These are phyloP conservation scores for Grus americana DNA, from an alignment of 2,113 vertebrate genomes.

Conservation along the genomic window DNA sequence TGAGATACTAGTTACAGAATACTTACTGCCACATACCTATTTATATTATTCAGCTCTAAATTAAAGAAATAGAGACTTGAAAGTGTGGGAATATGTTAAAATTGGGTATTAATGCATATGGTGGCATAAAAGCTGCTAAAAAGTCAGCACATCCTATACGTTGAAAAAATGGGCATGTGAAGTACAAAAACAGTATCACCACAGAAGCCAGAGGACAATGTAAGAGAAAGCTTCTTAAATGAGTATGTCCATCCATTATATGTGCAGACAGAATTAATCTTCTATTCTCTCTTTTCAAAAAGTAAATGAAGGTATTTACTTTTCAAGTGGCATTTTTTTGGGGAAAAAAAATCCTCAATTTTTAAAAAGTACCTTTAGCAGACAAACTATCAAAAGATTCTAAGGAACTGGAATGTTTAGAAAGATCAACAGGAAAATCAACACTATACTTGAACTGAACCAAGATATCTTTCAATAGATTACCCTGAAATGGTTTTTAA, in stretches of 20 bases:
- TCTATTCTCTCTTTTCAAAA: background rate
- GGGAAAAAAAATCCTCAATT: background rate
- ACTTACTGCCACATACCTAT: background rate
- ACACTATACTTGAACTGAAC: background rate
- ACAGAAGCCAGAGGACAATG: background rate
- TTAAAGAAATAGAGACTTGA: background rate
- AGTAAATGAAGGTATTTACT: background rate
- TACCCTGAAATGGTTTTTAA: background rate
- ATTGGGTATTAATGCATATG: rapidly evolving
- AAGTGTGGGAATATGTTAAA: background rate
- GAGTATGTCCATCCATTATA: background rate
- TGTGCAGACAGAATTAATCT: background rate
- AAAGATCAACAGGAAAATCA: background rate
- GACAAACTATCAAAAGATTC: background rate
- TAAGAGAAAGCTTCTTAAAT: background rate
- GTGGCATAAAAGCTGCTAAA: background rate
- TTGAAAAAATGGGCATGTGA: background rate
- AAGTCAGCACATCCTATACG: background rate
- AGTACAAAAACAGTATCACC: background rate
- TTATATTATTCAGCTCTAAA: background rate
- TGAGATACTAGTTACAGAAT: background rate
- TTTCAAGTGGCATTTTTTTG: background rate
- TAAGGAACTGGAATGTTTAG: background rate
- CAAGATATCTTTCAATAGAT: background rate
- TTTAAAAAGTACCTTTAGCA: background rate